Percentiles rank a stretch among this genome's conserved stretches.
Conservation (phyloP, 30 jellyfish, hydroid and myxozoan genomes). For the Hydractinia echinata region DNA sequence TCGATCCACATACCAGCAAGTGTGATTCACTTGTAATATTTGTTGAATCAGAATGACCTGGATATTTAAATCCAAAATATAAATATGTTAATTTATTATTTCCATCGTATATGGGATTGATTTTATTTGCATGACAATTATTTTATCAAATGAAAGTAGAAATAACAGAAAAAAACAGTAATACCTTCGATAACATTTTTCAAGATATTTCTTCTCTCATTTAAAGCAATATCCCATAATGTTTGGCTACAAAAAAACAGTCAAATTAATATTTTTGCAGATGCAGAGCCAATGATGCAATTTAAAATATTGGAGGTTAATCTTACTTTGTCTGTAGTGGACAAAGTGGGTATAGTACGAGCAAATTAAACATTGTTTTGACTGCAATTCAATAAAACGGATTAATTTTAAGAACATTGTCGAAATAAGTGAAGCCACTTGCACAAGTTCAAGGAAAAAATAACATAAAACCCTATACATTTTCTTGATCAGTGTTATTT, state of each 20-base stretch:
- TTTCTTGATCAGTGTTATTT: too few species aligned
- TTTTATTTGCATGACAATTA: neutral
- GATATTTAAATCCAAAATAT: neutral
- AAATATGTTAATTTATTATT: neutral
- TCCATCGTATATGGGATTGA: neutral
- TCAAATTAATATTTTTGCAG: too few species aligned
- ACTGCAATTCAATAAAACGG: too few species aligned
- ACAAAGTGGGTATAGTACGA: too few species aligned
- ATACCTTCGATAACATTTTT: conserved; percentile 2
- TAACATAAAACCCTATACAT: too few species aligned
- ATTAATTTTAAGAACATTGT: too few species aligned
- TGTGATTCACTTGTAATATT: conserved; percentile 37
- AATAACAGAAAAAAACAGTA: neutral
- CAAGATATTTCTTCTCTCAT: conserved; percentile 27
- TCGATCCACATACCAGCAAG: conserved; percentile 47
- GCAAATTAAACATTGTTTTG: too few species aligned
- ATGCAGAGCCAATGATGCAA: too few species aligned
- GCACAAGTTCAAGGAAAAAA: too few species aligned
- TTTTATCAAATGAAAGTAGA: neutral
- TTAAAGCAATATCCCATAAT: conserved; percentile 54
- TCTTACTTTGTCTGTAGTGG: too few species aligned
- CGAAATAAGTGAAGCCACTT: too few species aligned
- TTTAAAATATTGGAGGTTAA: too few species aligned
- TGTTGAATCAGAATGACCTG: conserved; percentile 32
- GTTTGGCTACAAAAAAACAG: neutral